Base-by-base conservation (phyloP, 2,888 invertebrate genomes). In the Drosophila suboccidentalis region DNA sequence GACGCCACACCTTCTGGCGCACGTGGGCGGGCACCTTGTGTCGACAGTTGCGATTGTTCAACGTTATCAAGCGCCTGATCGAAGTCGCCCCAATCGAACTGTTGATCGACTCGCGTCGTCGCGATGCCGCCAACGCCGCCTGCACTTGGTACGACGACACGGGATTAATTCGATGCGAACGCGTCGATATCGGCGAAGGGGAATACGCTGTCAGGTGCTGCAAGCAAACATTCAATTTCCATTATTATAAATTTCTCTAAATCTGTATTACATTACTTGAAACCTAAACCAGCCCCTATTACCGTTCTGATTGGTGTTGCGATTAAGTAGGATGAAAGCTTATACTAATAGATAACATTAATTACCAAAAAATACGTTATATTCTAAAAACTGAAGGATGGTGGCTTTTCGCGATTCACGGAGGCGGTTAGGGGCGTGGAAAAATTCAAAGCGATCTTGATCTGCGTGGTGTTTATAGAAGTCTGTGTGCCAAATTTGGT, bases 81-180 rank as follows among this genome's bases (percentile, higher is more conserved):
- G 97, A 97, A 0, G 96, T 96, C 0, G 96, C 96, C 1, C 96
- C 96, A 34, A 96, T 95, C 0, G 96, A 96, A 53, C 96, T 96
- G 29, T 95, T 95, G 59, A 95, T 94, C 0, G 96, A 96, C 84
- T 96, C 96, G 15, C 95, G 93, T 3, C 96, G 93, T 4, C 95
- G 93, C 10, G 92, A 91, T 19, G 90, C 91, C 34, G 92, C 90
- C 51, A 92, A 77, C 1, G 91, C 91, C 19, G 91, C 91, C 80
- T 92, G 92, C 61, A 92, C 92, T 70, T 93, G 93, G 78, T 91
- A 92, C 70, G 93, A 92, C 26, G 92, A 91, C 8, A 93, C 92
- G 0, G 92, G 91, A 68, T 93, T 92, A 62, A 94, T 93, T 9
- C 94, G 92, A 75, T 94, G 94, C 57, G 93, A 94, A 17, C 94